phyloP scores from a whole-genome alignment of 2,888 invertebrate species.

The Dicroscelio sp. region DNA sequence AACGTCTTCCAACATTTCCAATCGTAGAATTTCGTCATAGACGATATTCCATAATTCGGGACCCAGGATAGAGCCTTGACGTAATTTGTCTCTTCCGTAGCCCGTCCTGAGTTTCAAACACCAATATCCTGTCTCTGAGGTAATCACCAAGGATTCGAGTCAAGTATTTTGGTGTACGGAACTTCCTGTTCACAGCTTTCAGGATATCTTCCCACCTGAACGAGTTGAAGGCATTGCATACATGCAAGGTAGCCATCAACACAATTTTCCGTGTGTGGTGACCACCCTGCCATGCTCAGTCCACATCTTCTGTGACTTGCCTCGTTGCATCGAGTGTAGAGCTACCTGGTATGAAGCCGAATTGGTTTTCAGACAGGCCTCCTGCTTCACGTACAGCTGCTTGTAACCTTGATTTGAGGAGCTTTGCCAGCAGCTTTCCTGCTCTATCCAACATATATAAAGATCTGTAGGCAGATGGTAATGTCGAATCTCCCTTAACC shows the following conservation, averaged over 20 bases:
- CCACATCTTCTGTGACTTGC: conserved; percentile 38
- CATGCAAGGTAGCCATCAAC: conserved; percentile 28
- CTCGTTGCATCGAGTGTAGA: conserved; percentile 78
- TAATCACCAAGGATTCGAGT: conserved; percentile 17
- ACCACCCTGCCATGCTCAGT: not conserved
- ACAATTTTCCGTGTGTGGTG: not conserved
- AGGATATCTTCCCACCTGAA: conserved; percentile 75
- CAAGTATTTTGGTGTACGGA: conserved; percentile 77
- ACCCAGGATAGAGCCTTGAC: not conserved
- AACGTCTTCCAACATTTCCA: conserved; percentile 62
- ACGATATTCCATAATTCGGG: conserved; percentile 55
- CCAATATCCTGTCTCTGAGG: not conserved
- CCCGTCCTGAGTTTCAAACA: not conserved
- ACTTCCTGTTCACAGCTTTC: conserved; percentile 69
- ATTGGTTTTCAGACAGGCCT: conserved; percentile 33
- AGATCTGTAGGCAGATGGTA: too few relatives aligned
- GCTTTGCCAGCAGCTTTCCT: conserved; percentile 85
- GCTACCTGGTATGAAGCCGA: conserved; percentile 65
- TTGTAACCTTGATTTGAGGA: conserved; percentile 83
- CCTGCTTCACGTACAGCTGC: conserved; percentile 70
- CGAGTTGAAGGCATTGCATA: conserved; percentile 78
- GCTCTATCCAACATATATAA: too few relatives aligned
- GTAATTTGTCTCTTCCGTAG: not conserved
- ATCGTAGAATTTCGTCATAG: conserved; percentile 15
- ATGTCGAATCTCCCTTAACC: too few relatives aligned